phyloP scores from a whole-genome alignment of 2,797 vertebrate species.

The Pseudotriccus pelzelni region DNA sequence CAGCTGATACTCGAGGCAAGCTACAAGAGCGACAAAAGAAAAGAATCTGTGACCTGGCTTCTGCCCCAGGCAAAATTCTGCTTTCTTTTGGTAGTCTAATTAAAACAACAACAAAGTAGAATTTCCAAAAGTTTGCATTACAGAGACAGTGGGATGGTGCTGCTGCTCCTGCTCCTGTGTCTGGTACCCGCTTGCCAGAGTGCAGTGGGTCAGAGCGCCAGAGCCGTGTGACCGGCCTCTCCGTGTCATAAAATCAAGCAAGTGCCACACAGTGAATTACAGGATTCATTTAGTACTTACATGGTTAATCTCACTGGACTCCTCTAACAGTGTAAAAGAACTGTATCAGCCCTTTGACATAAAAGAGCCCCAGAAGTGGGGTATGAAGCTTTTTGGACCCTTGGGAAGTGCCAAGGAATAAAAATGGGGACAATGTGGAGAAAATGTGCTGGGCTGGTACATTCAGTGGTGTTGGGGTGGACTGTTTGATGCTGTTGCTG shows the following conservation, averaged over 20 bases:
- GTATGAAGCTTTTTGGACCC: not conserved
- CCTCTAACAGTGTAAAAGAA: not conserved
- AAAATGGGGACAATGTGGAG: not conserved
- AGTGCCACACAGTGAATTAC: not conserved
- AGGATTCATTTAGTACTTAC: not conserved
- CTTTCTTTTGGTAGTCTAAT: not conserved
- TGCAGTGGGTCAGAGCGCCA: not conserved
- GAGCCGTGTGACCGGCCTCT: rapidly evolving
- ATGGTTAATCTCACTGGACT: not conserved
- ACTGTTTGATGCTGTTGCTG: not conserved
- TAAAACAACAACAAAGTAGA: not conserved
- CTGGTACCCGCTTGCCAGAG: not conserved
- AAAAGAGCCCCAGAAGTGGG: not conserved
- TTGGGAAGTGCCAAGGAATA: not conserved
- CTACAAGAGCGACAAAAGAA: not conserved
- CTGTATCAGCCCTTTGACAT: not conserved
- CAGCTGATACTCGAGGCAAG: not conserved
- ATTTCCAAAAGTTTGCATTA: not conserved
- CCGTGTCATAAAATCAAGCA: not conserved
- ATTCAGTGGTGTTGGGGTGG: not conserved
- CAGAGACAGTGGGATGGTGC: not conserved
- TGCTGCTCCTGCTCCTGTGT: not conserved
- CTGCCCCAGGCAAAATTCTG: not conserved
- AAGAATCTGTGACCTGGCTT: not conserved
- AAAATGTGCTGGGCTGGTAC: not conserved